Evolutionary conservation across 2,797 vertebrate genomes (phyloP), one percentile per base, ranked within the genome.

Genomic region (Spondyliosoma cantharus): DNA sequence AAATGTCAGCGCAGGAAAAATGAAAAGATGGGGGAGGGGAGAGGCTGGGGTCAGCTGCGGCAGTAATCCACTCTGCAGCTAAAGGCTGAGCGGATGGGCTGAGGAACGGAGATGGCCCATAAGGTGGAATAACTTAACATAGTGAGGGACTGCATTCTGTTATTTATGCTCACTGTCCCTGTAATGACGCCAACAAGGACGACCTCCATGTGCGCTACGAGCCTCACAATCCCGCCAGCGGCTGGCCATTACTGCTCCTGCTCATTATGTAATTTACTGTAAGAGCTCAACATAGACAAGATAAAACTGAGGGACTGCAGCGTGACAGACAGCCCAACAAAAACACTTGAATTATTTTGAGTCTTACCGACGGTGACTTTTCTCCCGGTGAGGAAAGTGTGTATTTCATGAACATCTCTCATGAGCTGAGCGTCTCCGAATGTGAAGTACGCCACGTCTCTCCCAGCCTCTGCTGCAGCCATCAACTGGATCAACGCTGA

Each of bases 401-500:
- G 96, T 94, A 99, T 95, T 81, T 90, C 92, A 74, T 97, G 89
- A 85, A 99, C 96, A 49, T 99, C 97, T 83, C 86, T 94, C 97
- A 99, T 98, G 58, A 99, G 95, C 77, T 95, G 94, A 61, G 93
- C 93, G 72, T 99, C 97, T 87, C 97, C 97, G 78, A 99, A 99
- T 22, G 98, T 99, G 91, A 98, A 99, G 92, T 99, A 99, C 49
- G 96, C 97, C 84, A 99, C 71, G 66, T 99, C 97, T 78, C 98
- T 95, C 15, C 96, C 96, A 1, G 97, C 95, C 83, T 96, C 96
- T 1, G 97, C 95, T 20, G 98, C 97, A 27, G 98, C 98, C 95
- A 99, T 74, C 78, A 99, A 90, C 93, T 99, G 98, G 89, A 99
- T 95, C 94, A 99, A 95, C 46, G 97, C 98, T 99, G 93, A 48